A percentile compares a stretch with the other conserved stretches of the same genome.
Conservation (phyloP, 2,797 vertebrate genomes). For the Enteromius paludinosus region DNA sequence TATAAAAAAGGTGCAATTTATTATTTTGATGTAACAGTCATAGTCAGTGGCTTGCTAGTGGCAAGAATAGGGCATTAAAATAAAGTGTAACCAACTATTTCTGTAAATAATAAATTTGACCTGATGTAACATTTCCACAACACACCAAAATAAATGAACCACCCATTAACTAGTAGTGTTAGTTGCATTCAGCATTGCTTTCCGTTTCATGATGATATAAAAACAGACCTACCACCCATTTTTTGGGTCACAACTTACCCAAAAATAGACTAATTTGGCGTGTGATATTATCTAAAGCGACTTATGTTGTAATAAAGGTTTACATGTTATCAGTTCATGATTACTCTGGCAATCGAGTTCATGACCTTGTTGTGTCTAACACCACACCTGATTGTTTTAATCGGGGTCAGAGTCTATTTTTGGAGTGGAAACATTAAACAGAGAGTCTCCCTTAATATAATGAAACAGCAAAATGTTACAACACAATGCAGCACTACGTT, state of each 20-base stretch:
- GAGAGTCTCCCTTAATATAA: neutral
- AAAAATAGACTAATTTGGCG: neutral
- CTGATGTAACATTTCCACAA: neutral
- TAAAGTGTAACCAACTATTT: neutral
- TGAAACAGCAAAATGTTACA: neutral
- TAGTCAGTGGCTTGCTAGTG: neutral
- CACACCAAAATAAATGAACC: neutral
- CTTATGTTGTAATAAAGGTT: neutral
- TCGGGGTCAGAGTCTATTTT: neutral
- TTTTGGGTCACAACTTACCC: neutral
- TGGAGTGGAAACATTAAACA: neutral
- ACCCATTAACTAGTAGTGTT: neutral
- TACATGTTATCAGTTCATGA: neutral
- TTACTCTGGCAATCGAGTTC: neutral
- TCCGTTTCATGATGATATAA: neutral
- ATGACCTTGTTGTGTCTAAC: constrained; percentile 2
- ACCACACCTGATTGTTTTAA: neutral
- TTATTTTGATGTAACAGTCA: no score
- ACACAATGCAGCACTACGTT: neutral
- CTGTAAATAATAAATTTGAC: neutral
- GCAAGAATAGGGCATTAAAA: neutral
- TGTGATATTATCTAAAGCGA: neutral
- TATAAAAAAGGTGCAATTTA: no score
- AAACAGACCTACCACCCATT: neutral
- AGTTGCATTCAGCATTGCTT: neutral